phyloP scores from a whole-genome alignment of 2,888 invertebrate genomes.

The Ormyrus pomaceus region DNA sequence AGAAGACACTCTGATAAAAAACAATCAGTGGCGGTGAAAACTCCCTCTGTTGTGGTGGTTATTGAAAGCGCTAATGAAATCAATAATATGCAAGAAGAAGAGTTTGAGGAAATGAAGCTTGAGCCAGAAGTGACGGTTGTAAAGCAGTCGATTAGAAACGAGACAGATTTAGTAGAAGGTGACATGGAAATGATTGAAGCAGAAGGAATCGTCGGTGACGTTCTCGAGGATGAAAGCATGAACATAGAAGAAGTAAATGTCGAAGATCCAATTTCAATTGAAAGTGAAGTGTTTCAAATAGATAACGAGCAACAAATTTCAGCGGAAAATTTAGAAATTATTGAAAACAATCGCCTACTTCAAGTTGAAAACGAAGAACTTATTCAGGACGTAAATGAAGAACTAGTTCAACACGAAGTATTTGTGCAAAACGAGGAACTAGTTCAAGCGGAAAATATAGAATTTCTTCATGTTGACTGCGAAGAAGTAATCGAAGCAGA shows the following conservation, averaged over 20 bases:
- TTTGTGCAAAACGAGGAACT: background rate
- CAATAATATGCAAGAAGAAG: background rate
- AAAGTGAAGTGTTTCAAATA: background rate
- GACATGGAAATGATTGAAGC: background rate
- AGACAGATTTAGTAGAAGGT: background rate
- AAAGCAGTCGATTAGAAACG: background rate
- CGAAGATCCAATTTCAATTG: background rate
- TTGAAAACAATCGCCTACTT: background rate
- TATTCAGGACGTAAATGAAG: background rate
- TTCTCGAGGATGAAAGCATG: no score
- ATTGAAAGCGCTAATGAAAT: constrained; percentile 8
- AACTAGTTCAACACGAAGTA: background rate
- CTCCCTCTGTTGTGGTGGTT: constrained; percentile 22
- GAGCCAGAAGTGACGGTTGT: background rate
- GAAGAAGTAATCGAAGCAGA: background rate
- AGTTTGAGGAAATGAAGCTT: background rate
- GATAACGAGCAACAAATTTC: background rate
- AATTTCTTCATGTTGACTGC: background rate
- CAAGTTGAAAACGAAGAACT: background rate
- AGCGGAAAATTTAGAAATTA: background rate
- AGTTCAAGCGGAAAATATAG: background rate
- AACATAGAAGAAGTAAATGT: background rate
- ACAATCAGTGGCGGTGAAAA: background rate
- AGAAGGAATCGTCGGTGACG: background rate
- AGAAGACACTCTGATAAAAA: constrained; percentile 59